These are phyloP conservation scores for Phenacoccus solenopsis DNA, from an alignment of 1,140 invertebrate genomes.

Conservation along the genomic window DNA sequence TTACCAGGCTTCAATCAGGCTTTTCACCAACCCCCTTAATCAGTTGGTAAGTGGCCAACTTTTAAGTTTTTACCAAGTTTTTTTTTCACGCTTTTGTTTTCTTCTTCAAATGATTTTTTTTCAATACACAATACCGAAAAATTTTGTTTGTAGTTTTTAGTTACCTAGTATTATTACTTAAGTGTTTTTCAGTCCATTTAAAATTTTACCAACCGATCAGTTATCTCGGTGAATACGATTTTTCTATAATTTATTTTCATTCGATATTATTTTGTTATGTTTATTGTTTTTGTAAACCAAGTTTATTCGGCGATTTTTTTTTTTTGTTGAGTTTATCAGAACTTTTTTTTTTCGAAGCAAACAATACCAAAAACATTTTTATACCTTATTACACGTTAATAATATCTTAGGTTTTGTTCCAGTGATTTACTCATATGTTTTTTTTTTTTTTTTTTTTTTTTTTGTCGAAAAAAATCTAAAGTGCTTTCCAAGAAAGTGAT, in stretches of 20 bases:
- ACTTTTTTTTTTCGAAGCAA: no score
- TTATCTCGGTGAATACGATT: not conserved
- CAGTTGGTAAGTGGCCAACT: not conserved
- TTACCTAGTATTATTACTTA: not conserved
- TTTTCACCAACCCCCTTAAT: conserved; percentile 25
- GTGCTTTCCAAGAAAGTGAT: no score
- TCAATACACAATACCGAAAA: not conserved
- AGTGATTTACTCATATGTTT: no score
- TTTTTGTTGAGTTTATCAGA: no score
- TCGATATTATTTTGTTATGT: not conserved
- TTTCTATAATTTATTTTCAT: not conserved
- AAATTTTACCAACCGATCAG: not conserved
- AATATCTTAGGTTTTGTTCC: no score
- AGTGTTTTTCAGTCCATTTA: not conserved
- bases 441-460: no score
- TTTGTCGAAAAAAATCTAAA: no score
- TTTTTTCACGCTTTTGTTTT: not conserved
- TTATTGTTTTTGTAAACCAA: not conserved
- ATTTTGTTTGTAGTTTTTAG: not conserved
- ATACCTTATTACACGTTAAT: no score
- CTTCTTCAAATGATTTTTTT: not conserved
- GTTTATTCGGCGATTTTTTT: no score
- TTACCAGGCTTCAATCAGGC: conserved; percentile 26
- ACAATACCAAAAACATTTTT: no score
- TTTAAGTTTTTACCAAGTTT: no score